phyloP scores from a whole-genome alignment of 2,797 vertebrate genomes.

The Harpagifer antarcticus region DNA sequence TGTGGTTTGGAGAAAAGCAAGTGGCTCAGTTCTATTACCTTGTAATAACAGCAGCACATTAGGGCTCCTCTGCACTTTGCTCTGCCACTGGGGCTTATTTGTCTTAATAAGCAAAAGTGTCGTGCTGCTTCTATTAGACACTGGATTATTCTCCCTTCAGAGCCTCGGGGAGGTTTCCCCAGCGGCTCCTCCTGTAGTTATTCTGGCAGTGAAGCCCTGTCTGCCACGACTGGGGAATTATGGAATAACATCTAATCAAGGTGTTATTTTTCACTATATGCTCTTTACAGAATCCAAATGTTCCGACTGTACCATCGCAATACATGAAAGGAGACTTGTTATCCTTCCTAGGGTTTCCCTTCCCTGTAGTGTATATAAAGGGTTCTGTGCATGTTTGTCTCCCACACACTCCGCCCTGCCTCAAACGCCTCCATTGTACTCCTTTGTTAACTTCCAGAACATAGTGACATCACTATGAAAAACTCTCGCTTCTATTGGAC shows the following conservation, averaged over 20 bases:
- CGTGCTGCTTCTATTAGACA: constrained; percentile 57
- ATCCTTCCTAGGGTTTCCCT: too few relatives aligned
- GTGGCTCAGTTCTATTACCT: constrained; percentile 18
- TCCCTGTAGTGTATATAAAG: too few relatives aligned
- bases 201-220: constrained; percentile 52
- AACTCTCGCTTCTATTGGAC: too few relatives aligned
- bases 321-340: too few relatives aligned
- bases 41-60: constrained; percentile 43
- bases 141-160: constrained; percentile 55
- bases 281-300: too few relatives aligned
- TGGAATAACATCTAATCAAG: constrained; percentile 51
- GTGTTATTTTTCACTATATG: constrained; percentile 45
- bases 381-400: too few relatives aligned
- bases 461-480: too few relatives aligned
- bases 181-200: constrained; percentile 49
- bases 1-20: constrained; percentile 21
- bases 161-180: constrained; percentile 50
- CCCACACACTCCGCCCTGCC: too few relatives aligned
- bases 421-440: too few relatives aligned
- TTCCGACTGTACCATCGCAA: too few relatives aligned
- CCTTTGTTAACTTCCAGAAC: too few relatives aligned
- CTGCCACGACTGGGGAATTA: constrained; percentile 61
- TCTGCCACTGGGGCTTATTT: constrained; percentile 62
- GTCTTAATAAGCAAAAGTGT: constrained; percentile 72
- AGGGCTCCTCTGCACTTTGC: constrained; percentile 40